Percentiles rank a stretch among this genome's conserved stretches.
phyloP scores from a whole-genome alignment of 2,113 vertebrate species.

The Catharus bicknelli region DNA sequence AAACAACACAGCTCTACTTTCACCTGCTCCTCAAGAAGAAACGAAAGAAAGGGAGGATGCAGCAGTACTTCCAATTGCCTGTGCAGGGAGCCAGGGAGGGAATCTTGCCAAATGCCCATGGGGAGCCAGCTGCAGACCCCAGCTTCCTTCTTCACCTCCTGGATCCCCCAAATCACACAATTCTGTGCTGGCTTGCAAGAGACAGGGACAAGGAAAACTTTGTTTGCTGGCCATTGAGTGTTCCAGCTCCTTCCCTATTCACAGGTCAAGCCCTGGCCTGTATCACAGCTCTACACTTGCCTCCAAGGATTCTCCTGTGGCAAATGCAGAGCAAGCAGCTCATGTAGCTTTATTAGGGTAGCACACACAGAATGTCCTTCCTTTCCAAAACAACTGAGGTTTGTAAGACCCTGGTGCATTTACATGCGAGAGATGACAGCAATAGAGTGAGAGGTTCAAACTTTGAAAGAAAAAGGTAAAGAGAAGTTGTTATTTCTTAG shows the following conservation, averaged over 20 bases:
- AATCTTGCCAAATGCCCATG: rapidly evolving
- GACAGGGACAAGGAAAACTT: neutral
- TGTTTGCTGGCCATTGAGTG: neutral
- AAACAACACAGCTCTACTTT: neutral
- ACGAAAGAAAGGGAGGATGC: neutral
- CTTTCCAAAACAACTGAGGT: neutral
- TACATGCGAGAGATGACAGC: neutral
- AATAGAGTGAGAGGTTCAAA: neutral
- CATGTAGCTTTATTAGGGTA: neutral
- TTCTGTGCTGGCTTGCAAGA: neutral
- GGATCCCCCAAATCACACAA: neutral
- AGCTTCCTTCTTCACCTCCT: neutral
- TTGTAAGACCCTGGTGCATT: neutral
- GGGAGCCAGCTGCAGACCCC: neutral
- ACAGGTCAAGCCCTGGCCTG: neutral
- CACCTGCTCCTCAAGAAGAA: neutral
- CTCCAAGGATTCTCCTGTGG: neutral
- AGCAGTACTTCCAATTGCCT: neutral
- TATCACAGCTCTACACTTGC: neutral
- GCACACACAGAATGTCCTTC: neutral
- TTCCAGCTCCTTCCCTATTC: neutral
- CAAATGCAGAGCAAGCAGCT: neutral
- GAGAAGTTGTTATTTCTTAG: neutral
- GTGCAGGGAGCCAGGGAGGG: neutral
- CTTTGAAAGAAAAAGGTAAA: neutral